Conservation (phyloP, 2,888 invertebrate species). For the Ceratothoa steindachneri region DNA sequence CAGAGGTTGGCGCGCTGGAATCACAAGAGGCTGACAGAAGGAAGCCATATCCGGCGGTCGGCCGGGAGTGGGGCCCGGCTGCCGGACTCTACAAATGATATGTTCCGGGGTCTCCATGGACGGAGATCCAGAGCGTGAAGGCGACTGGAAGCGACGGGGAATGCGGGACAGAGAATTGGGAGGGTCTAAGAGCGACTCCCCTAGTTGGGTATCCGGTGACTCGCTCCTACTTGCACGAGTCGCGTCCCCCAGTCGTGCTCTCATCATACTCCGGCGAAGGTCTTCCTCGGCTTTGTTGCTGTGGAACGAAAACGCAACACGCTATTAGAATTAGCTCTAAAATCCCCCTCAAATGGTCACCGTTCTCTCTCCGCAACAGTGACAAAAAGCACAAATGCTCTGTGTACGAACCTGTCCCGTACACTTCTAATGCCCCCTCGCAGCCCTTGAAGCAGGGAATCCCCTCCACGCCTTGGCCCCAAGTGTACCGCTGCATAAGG, state of each 20-base stretch:
- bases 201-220: conserved; percentile 54
- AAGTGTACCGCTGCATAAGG: too few relatives aligned
- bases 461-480: too few relatives aligned
- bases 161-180: conserved; percentile 51
- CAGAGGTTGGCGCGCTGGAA: conserved; percentile 15
- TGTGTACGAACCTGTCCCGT: too few relatives aligned
- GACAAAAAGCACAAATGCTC: too few relatives aligned
- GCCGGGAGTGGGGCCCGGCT: conserved; percentile 1
- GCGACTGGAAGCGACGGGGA: conserved; percentile 52
- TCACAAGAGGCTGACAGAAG: conserved; percentile 11
- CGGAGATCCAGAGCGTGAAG: conserved; percentile 51
- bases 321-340: background rate
- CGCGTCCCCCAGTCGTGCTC: conserved; percentile 44
- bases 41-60: background rate
- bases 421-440: too few relatives aligned
- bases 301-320: background rate
- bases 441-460: too few relatives aligned
- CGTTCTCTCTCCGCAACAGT: background rate
- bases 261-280: conserved; percentile 38
- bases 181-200: conserved; percentile 54
- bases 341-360: too few relatives aligned
- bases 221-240: conserved; percentile 46
- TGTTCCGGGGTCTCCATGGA: conserved; percentile 52
- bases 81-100: conserved; percentile 49
- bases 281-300: conserved; percentile 26